Evolutionary conservation across 2,888 invertebrate species (phyloP), one percentile per base, ranked within the genome.

Genomic region (Melinaea marsaeus): DNA sequence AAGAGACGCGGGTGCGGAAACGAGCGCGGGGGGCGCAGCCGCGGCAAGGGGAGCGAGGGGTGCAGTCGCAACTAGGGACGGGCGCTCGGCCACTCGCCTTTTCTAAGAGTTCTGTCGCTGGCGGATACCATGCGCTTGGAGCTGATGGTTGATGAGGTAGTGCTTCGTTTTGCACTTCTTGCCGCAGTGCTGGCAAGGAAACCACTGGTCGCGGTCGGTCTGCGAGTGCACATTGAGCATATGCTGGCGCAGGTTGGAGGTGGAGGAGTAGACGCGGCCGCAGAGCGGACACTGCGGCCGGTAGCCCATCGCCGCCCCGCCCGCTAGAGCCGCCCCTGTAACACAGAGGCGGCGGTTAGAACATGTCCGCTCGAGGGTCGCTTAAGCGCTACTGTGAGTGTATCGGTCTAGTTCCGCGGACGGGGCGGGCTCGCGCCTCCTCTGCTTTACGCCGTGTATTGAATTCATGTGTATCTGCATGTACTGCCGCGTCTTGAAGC

Each of bases 131-230:
- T 94, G 94, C 71, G 94, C 94, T 88, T 94, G 94, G 74, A 94
- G 92, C 83, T 94, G 94, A 85, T 94, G 94, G 88, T 94, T 94
- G 91, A 94, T 94, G 79, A 94, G 92, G 85, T 95, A 94, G 86
- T 94, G 94, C 87, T 94, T 93, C 77, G 94, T 94, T 90, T 94
- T 94, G 92, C 94, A 94, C 81, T 93, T 93, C 88, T 94, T 94
- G 79, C 94, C 94, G 91, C 94, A 94, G 79, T 94, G 92, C 82
- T 93, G 92, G 88, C 94, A 94, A 78, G 93, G 92, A 79, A 93
- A 93, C 94, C 94, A 94, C 82, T 93, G 92, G 81, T 94, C 93
- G 78, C 93, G 92, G 78, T 93, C 92, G 75, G 94, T 92, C 86
- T 93, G 92, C 82, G 93, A 93, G 90, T 94, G 94, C 83, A 94